A percentile compares a stretch with the other conserved stretches of the same genome.
phyloP scores from a whole-genome alignment of 2,888 invertebrate genomes.

The Zaprionus bogoriensis region DNA sequence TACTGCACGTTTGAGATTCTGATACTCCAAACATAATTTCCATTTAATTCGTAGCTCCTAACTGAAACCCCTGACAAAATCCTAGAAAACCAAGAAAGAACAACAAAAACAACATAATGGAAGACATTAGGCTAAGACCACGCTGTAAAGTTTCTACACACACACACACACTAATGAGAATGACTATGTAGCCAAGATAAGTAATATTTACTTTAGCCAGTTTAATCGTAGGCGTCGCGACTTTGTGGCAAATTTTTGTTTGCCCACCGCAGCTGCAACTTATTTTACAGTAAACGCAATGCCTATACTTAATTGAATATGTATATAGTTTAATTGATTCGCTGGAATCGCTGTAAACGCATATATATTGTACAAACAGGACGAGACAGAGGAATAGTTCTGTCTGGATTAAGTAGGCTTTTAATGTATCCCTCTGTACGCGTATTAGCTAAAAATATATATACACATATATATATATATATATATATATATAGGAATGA shows the following conservation, averaged over 20 bases:
- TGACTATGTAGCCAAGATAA: conserved; percentile 61
- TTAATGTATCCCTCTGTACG: conserved; percentile 51
- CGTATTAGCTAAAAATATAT: conserved; percentile 65
- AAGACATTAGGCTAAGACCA: conserved; percentile 68
- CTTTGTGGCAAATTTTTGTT: conserved; percentile 34
- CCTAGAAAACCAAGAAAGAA: neutral
- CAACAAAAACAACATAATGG: conserved; percentile 24
- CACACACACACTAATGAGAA: conserved; percentile 26
- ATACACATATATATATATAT: too few species aligned
- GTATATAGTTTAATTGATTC: conserved; percentile 61
- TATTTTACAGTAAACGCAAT: conserved; percentile 20
- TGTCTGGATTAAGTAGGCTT: conserved; percentile 51
- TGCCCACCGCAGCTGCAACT: conserved; percentile 23
- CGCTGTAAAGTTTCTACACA: conserved; percentile 57
- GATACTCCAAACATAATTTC: conserved; percentile 26
- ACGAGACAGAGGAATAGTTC: conserved; percentile 33
- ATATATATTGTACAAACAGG: conserved; percentile 43
- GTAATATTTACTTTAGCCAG: conserved; percentile 71
- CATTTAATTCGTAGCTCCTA: conserved; percentile 20
- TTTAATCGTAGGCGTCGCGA: conserved; percentile 23
- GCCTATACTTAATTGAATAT: conserved; percentile 33
- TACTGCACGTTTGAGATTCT: conserved; percentile 65
- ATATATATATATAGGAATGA: too few species aligned
- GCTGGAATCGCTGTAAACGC: conserved; percentile 39
- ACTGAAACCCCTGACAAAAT: neutral